phyloP scores from a whole-genome alignment of 2,113 vertebrate genomes.

The Triplophysa tibetana region DNA sequence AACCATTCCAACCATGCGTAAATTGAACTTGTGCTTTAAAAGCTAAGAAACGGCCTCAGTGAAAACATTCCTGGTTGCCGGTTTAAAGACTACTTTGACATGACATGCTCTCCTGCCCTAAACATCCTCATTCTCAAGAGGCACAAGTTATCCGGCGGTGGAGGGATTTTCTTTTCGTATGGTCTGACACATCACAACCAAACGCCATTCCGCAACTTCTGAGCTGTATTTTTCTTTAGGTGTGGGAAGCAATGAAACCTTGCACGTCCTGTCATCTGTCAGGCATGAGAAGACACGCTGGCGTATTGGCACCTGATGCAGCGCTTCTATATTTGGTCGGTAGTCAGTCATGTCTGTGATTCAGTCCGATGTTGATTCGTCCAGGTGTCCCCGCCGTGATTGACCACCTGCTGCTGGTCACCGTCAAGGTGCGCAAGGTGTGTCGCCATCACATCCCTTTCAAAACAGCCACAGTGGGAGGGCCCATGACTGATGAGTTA shows the following conservation, averaged over 20 bases:
- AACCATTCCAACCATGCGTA: neutral
- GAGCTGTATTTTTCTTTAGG: slow-evolving; percentile 18
- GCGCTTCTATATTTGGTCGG: slow-evolving; percentile 52
- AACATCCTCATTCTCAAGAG: slow-evolving; percentile 1
- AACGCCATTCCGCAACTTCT: neutral
- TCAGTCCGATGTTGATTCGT: slow-evolving; percentile 35
- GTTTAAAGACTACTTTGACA: neutral
- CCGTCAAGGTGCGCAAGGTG: slow-evolving; percentile 15
- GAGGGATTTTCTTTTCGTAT: neutral
- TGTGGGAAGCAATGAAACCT: slow-evolving; percentile 56
- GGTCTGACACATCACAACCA: neutral
- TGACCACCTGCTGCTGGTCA: slow-evolving; percentile 20
- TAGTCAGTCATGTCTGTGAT: slow-evolving; percentile 60
- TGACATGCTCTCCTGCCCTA: neutral
- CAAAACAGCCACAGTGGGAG: slow-evolving; percentile 10
- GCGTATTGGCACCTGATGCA: slow-evolving; percentile 58
- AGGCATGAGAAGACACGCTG: slow-evolving; percentile 34
- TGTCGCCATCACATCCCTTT: neutral
- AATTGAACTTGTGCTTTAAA: neutral
- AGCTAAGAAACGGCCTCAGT: neutral
- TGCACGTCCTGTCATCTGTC: slow-evolving; percentile 49
- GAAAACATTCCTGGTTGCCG: neutral
- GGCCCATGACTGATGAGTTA: slow-evolving; percentile 22
- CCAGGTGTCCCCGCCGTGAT: slow-evolving; percentile 37
- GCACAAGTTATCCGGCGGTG: neutral